Evolutionary conservation across 2,888 invertebrate genomes (phyloP), one percentile per base, ranked within the genome.

Genomic region (Magallana nippona): DNA sequence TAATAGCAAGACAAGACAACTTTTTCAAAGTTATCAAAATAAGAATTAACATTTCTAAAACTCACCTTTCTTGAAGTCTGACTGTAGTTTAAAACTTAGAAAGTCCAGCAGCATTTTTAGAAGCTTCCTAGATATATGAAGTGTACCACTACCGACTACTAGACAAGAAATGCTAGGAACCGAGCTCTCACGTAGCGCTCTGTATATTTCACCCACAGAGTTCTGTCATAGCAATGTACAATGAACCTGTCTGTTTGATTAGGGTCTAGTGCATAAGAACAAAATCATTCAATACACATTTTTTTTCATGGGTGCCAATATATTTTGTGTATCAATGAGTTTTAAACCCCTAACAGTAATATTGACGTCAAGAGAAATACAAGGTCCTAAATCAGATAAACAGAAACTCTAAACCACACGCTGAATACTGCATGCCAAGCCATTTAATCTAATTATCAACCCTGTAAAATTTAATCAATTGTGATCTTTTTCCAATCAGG

Each of bases 181-280:
- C 32, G 32, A 71, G 27, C 32, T 71, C 27, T n/a, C 22, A 71
- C 71, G 22, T 71, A 22, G 27, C 3, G 44, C 44, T 44, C 5
- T 44, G 44, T 5, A 27, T 27, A 71, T 19, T 19, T 60, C 19
- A 19, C 60, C 60, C 19, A 3, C n/a, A 71, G 27, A 71, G 27
- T 15, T 71, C 71, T 71, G 15, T 32, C 71, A 71, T 71, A 71
- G 71, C 71, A 71, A 71, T 71, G 32, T 32, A 71, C 71, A 71
- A 71, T 60, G 60, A 60, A 60, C 60, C 60, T 60, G 60, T n/a
- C 60, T 60, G 19, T 60, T 44, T 60, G 60, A 60, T 10, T 19
- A 60, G 60, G 71, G 71, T 71, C 71, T 71, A 32, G 27, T 71
- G 71, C 71, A 22, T 22, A 27, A 71, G 71, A 19, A 71, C 15